phyloP scores from a whole-genome alignment of 2,113 vertebrate genomes.

The Semnornis frantzii region DNA sequence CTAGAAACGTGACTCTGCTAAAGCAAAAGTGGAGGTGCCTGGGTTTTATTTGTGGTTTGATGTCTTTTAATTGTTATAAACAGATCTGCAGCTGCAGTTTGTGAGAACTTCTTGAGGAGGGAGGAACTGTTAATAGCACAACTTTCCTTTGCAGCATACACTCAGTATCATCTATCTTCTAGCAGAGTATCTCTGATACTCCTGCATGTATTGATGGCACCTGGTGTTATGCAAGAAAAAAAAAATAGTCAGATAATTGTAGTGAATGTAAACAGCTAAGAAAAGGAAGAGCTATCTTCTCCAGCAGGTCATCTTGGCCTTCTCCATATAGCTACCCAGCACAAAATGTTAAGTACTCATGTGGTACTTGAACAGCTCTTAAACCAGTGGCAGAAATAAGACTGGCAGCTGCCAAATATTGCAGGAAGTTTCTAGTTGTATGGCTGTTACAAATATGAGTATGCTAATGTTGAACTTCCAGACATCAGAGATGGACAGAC shows the following conservation, averaged over 20 bases:
- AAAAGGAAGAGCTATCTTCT: neutral
- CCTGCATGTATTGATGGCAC: neutral
- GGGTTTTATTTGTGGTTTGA: neutral
- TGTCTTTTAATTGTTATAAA: neutral
- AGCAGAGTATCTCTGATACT: neutral
- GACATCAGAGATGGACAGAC: neutral
- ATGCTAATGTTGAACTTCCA: neutral
- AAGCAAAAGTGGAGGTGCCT: neutral
- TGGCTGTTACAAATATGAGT: neutral
- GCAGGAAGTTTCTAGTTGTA: neutral
- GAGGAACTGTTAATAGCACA: neutral
- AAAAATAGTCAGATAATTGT: accelerated
- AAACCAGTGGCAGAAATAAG: neutral
- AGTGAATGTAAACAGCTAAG: neutral
- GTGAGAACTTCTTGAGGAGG: neutral
- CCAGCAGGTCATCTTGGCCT: neutral
- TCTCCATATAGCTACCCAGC: neutral
- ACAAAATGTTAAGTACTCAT: neutral
- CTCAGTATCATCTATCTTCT: neutral
- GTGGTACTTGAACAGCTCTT: neutral
- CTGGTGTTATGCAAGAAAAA: neutral
- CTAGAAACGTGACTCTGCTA: neutral
- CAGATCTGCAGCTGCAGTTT: neutral
- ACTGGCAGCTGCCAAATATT: neutral
- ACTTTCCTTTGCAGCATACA: neutral